These are phyloP conservation scores for Neodiprion pinetum DNA, from an alignment of 1,140 invertebrate species.

Conservation along the genomic window DNA sequence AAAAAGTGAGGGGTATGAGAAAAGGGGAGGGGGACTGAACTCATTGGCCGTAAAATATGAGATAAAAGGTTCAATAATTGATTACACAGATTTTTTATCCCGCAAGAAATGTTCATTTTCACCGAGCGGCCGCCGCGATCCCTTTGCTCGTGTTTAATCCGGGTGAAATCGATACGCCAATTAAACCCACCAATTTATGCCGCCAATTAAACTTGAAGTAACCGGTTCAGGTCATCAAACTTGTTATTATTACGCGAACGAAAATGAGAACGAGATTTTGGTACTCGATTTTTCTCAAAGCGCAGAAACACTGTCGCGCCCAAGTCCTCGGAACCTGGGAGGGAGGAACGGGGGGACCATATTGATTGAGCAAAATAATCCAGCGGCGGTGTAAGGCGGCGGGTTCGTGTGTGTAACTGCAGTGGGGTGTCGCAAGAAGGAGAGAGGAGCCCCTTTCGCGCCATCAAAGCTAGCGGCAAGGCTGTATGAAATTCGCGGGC, in stretches of 20 bases:
- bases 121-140: constrained; percentile 26
- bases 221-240: not conserved
- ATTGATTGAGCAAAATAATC: not conserved
- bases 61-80: constrained; percentile 62
- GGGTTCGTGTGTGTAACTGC: too few species aligned
- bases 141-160: not conserved
- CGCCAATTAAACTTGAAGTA: not conserved
- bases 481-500: not conserved
- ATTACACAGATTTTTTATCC: constrained; percentile 64
- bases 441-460: not conserved
- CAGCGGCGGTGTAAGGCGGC: too few species aligned
- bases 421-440: not conserved
- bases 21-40: constrained; percentile 28
- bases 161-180: not conserved
- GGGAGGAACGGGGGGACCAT: not conserved
- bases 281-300: not conserved
- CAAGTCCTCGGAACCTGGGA: too few species aligned
- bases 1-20: not conserved
- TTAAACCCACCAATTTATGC: not conserved
- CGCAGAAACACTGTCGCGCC: too few species aligned
- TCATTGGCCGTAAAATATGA: constrained; percentile 62
- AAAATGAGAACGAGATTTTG: not conserved
- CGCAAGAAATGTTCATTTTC: constrained; percentile 61
- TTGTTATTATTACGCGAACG: not conserved
- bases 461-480: not conserved